Percentiles rank a stretch among this genome's conserved stretches.
Conservation (phyloP, 1,140 invertebrate genomes). For the Meloidogyne exigua region DNA sequence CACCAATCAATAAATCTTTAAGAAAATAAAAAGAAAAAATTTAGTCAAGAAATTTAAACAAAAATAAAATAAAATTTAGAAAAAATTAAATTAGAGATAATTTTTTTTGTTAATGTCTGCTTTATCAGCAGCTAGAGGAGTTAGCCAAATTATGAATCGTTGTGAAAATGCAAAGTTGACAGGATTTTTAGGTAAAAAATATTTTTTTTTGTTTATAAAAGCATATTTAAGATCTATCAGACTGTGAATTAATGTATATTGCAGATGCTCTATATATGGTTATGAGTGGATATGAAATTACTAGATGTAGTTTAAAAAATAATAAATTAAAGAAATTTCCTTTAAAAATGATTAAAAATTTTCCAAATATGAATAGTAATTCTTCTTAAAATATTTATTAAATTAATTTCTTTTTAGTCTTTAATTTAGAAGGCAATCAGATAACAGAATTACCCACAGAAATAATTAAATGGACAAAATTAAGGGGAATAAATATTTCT, state of each 20-base stretch:
- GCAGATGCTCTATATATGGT: conserved; percentile 55
- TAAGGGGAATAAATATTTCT: conserved; percentile 50
- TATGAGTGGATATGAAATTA: conserved; percentile 36
- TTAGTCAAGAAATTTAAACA: background rate
- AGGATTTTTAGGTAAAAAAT: conserved; percentile 49
- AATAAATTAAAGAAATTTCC: conserved; percentile 57
- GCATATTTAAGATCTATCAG: conserved; percentile 45
- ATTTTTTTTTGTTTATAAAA: conserved; percentile 9
- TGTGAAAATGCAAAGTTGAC: conserved; percentile 52
- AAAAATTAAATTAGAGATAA: background rate
- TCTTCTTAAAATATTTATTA: too few relatives aligned
- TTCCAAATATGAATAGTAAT: conserved; percentile 48
- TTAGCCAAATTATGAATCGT: conserved; percentile 54
- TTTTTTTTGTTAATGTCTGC: background rate
- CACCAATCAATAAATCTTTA: background rate
- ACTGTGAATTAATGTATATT: conserved; percentile 55
- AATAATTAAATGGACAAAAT: conserved; percentile 38
- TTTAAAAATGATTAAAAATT: conserved; percentile 45
- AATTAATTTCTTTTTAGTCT: conserved; percentile 37
- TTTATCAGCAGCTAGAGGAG: conserved; percentile 49
- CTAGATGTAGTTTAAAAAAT: conserved; percentile 47
- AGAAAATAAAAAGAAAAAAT: background rate
- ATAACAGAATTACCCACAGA: conserved; percentile 48
- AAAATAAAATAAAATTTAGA: background rate
- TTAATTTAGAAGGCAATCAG: conserved; percentile 55